Conservation (phyloP, 2,797 vertebrate species). For the Rhabdophis nuchalis region DNA sequence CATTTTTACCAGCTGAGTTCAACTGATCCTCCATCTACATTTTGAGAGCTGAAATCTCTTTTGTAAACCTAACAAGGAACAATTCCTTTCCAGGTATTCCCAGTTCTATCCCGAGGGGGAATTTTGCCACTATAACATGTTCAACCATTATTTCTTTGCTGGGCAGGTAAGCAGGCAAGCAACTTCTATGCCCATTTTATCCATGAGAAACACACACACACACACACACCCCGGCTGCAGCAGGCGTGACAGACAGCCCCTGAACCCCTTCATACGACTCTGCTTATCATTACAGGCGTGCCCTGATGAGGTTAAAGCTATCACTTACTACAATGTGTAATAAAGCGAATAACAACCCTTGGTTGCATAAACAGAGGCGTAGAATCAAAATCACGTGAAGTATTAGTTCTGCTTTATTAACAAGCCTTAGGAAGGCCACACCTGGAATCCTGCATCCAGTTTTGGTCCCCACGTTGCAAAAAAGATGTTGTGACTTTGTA, state of each 20-base stretch:
- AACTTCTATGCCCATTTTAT: slow-evolving; percentile 11
- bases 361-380: not conserved
- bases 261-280: not conserved
- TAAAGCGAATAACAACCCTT: not conserved
- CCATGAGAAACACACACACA: too few relatives aligned
- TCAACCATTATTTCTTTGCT: slow-evolving; percentile 94
- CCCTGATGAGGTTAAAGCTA: not conserved
- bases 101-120: slow-evolving; percentile 88
- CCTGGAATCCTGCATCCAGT: not conserved
- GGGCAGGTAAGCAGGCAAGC: slow-evolving; percentile 78
- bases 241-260: not conserved
- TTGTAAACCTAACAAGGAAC: not conserved
- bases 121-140: slow-evolving; percentile 98
- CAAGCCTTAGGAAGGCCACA: not conserved
- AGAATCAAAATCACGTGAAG: not conserved
- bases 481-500: not conserved
- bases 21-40: not conserved
- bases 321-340: not conserved
- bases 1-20: not conserved
- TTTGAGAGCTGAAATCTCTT: not conserved
- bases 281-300: fast-evolving
- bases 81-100: slow-evolving; percentile 79
- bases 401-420: not conserved
- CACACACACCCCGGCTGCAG: not conserved
- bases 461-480: not conserved